Evolutionary conservation across 2,888 invertebrate species (phyloP), one percentile per base, ranked within the genome.

Genomic region (Rhamphomyia laevipes): DNA sequence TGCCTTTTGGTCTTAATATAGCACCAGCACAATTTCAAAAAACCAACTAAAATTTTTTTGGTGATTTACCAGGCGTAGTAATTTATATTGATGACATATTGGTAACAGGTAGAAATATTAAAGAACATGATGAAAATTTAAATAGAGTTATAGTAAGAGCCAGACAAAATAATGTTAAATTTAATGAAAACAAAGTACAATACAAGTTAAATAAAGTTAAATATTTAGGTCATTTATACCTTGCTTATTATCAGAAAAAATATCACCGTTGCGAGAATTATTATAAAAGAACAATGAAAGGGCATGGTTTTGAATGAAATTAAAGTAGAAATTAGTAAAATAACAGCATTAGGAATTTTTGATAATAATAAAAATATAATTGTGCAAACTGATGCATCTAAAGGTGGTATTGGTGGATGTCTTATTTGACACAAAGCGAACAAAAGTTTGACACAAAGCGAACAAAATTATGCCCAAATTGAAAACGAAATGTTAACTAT

Each of bases 151-250:
- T 52, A 11, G 43, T 49, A 3, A 45, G 44, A 13, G 52, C 52
- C 11, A 40, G 42, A 5, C 5, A 17, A n/a, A 30, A 46, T 16
- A 51, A 52, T 46, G 35, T 48, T 5, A 48, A 46, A 46, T 50
- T 50, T 18, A 52, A 51, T 45, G 21, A 43, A n/a, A 16, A 49
- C 18, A 55, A 50, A 30, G 11, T 53, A 12, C 51, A 55, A 44
- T 52, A 44, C 31, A 49, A 63, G 55, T 38, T 47, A 31, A 52
- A 50, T 35, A 33, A 53, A 40, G 57, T 61, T 9, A 58, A 55
- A 51, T 62, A 58, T 55, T 50, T 61, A 30, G 61, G 60, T 7
- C 27, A 51, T 40, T 37, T 50, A 52, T 58, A 51, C 52, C 52
- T 9, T 44, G 47, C 45, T 45, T 54, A n/a, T n/a, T n/a, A 37